Evolutionary conservation across 2,113 vertebrate species (phyloP).

Genomic region (Lasiurus borealis): DNA sequence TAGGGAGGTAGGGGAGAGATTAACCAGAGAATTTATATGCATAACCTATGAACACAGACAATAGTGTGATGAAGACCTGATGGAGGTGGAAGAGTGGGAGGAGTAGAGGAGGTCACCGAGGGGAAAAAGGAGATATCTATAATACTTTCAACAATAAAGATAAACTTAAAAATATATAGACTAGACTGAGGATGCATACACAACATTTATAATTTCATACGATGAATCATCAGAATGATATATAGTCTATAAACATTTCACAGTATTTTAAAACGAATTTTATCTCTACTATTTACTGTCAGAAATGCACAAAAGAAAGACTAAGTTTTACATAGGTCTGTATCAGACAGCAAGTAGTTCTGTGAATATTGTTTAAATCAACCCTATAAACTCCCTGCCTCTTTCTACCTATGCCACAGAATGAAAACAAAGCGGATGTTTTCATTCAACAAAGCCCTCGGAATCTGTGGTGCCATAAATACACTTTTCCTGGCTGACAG

Average conservation of each 20-base stretch:
- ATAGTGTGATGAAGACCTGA: no score
- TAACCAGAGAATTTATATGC: no score
- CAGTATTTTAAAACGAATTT: constrained; percentile 5
- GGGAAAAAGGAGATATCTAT: no score
- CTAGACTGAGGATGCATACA: background rate
- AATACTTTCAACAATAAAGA: no score
- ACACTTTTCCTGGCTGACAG: background rate
- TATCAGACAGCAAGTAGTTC: background rate
- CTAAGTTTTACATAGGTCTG: background rate
- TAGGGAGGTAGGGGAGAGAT: no score
- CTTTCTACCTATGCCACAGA: background rate
- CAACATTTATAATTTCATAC: background rate
- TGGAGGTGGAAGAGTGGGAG: no score
- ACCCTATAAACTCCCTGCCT: background rate
- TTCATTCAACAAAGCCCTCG: background rate
- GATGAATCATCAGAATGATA: background rate
- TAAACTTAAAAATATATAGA: background rate
- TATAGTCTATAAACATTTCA: background rate
- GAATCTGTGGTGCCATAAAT: background rate
- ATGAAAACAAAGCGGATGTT: background rate
- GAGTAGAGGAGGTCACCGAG: no score
- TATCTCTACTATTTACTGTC: constrained; percentile 24
- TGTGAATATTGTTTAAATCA: background rate
- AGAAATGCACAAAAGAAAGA: constrained; percentile 38
- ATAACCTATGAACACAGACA: no score